These are phyloP conservation scores for Marronus borbonicus DNA, from an alignment of 2,888 invertebrate species.

Conservation along the genomic window DNA sequence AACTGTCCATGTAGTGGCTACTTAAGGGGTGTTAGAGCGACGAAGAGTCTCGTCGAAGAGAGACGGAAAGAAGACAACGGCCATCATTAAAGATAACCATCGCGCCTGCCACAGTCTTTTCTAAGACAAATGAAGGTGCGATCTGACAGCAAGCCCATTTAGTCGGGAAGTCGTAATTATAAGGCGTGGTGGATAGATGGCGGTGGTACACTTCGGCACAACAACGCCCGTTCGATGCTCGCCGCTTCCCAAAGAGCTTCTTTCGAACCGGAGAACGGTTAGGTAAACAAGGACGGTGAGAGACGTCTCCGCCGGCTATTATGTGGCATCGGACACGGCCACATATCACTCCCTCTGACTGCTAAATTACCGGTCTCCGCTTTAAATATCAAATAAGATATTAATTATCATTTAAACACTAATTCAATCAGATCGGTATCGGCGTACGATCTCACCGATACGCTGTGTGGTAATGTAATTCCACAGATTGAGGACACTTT, in stretches of 20 bases:
- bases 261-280: slow-evolving; percentile 58
- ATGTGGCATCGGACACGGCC: slow-evolving; percentile 21
- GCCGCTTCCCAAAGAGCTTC: slow-evolving; percentile 55
- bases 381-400: slow-evolving; percentile 50
- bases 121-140: slow-evolving; percentile 72
- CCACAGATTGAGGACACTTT: not conserved
- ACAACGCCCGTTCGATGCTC: slow-evolving; percentile 53
- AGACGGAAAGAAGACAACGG: slow-evolving; percentile 55
- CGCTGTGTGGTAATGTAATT: not conserved
- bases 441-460: slow-evolving; percentile 5
- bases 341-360: slow-evolving; percentile 53
- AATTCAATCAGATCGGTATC: slow-evolving; percentile 51
- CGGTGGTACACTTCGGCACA: slow-evolving; percentile 6
- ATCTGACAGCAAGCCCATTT: slow-evolving; percentile 71
- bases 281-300: slow-evolving; percentile 63
- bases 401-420: slow-evolving; percentile 49
- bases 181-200: slow-evolving; percentile 68
- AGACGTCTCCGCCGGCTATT: slow-evolving; percentile 26
- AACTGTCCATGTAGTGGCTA: slow-evolving; percentile 63
- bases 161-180: slow-evolving; percentile 73
- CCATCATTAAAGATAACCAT: slow-evolving; percentile 70
- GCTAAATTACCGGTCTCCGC: slow-evolving; percentile 54
- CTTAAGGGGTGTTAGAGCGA: slow-evolving; percentile 52
- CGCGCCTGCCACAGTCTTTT: slow-evolving; percentile 65
- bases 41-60: slow-evolving; percentile 58